Evolutionary conservation across 37 sponge, comb jelly and placozoan species (phyloP), one percentile per base, ranked within the genome.

Genomic region (Crambe crambe): DNA sequence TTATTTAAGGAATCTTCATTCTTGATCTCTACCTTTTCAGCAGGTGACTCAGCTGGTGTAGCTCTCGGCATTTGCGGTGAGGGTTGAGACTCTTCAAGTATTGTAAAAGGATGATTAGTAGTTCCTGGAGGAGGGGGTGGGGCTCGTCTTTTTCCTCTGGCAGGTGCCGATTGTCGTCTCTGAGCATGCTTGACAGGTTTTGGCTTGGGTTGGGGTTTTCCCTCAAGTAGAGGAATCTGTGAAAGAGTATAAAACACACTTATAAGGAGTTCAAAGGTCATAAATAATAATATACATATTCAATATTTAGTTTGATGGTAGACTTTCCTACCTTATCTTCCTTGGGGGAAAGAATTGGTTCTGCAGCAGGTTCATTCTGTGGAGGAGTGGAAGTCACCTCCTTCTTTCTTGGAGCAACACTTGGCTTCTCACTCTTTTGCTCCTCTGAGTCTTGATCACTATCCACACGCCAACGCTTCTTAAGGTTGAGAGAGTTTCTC

Each of bases 71-170:
- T 25, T 73, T 18, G 56, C 34, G 64, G 77, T 73, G 38, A 2
- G 31, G 56, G 35, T 6, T 30, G 17, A 30, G 36, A 1, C 51
- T 51, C 36, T 54, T 73, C 56, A 31, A 34, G 15, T 15, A 17
- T 42, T 56, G 2, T 31, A 54, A 34, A 54, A 27, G 56, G 3
- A 2, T 23, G 36, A 70, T 38, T 40, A 26, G 31, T 73, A 36
- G 37, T 64, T 4, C 42, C 67, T 35, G 71, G 37, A 17, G 83
- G 83, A 58, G 83, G 83, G 25, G 74, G 83, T 30, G 83, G 83
- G 32, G 74, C 83, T 60, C 63, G 18, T 72, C 83, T 60, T 12
- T 25, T 8, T 62, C 6, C 63, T 30, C 15, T 62, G 26, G 26
- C 30, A 30, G 63, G 63, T 37, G 69, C 37, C 39, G 25, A 3